Percentiles rank a stretch among this genome's conserved stretches.
Evolutionary conservation across 2,888 invertebrate species (phyloP).

Genomic region (Lithophane ornitopus): DNA sequence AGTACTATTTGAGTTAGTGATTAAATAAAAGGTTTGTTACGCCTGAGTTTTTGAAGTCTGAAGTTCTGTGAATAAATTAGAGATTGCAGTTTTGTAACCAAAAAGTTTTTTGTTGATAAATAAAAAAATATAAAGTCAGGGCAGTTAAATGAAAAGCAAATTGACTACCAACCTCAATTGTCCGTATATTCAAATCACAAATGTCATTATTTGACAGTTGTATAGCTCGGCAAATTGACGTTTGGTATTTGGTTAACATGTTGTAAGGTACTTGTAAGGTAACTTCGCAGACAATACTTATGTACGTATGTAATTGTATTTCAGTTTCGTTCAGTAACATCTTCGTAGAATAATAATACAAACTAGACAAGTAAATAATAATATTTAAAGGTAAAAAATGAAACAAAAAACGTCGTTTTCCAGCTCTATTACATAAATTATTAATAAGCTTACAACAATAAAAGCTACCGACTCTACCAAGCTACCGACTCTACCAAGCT

Average conservation of each 20-base stretch:
- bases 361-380: background rate
- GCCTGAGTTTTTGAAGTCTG: conserved; percentile 34
- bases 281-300: too few species aligned
- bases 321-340: too few species aligned
- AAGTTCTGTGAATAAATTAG: conserved; percentile 7
- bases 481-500: too few species aligned
- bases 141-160: background rate
- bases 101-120: background rate
- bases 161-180: background rate
- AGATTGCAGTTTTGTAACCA: background rate
- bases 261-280: background rate
- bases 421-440: background rate
- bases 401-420: background rate
- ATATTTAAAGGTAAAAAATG: background rate
- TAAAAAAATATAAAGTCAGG: background rate
- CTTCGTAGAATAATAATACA: background rate
- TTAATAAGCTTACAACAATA: conserved; percentile 23
- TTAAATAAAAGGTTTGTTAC: conserved; percentile 58
- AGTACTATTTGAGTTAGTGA: conserved; percentile 60
- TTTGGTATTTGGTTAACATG: background rate
- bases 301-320: background rate
- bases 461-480: background rate
- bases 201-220: background rate
- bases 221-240: background rate
- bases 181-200: background rate